Evolutionary conservation across 2,797 vertebrate species (phyloP).

Genomic region (Aldrovandia affinis): DNA sequence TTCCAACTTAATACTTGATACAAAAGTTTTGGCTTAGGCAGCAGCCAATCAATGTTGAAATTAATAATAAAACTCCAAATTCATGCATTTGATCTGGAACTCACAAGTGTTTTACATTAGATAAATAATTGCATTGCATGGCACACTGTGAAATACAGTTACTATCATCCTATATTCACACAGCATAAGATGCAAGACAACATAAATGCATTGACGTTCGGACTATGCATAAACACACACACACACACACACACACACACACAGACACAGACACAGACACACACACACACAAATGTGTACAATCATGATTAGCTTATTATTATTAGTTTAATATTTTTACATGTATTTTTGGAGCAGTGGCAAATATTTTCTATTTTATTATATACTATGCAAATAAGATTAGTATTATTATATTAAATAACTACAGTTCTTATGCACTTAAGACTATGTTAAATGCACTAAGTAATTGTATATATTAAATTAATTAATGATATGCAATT

Average conservation of each 20-base stretch:
- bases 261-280: slow-evolving; percentile 33
- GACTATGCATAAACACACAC: neutral
- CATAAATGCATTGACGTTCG: neutral
- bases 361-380: slow-evolving; percentile 62
- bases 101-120: neutral
- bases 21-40: neutral
- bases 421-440: slow-evolving; percentile 58
- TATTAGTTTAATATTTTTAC: slow-evolving; percentile 39
- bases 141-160: too few relatives aligned
- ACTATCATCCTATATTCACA: neutral
- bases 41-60: slow-evolving; percentile 36
- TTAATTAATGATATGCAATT: slow-evolving; percentile 45
- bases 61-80: neutral
- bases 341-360: slow-evolving; percentile 69
- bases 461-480: slow-evolving; percentile 46
- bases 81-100: neutral
- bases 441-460: slow-evolving; percentile 48
- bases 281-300: slow-evolving; percentile 61
- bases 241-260: too few relatives aligned
- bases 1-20: slow-evolving; percentile 1
- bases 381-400: slow-evolving; percentile 75
- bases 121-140: neutral
- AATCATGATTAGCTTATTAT: slow-evolving; percentile 65
- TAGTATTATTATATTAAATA: slow-evolving; percentile 50
- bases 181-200: neutral